phyloP scores from a whole-genome alignment of 2,113 vertebrate species.

The Thermophis baileyi region DNA sequence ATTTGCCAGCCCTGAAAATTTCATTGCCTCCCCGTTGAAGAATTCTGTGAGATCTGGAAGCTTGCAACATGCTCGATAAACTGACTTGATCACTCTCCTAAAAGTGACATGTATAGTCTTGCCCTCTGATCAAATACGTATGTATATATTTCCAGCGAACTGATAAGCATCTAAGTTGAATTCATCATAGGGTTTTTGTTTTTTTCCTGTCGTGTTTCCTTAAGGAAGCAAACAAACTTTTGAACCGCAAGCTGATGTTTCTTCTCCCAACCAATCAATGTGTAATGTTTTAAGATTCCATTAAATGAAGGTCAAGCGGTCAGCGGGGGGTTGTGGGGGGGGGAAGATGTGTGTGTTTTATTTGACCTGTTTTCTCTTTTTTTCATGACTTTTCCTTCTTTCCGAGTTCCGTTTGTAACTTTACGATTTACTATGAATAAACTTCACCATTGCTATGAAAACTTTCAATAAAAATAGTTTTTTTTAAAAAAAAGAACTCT shows the following conservation, averaged over 20 bases:
- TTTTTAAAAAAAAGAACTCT: not conserved
- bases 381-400: not conserved
- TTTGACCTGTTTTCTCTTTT: not conserved
- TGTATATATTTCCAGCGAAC: not conserved
- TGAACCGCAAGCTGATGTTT: not conserved
- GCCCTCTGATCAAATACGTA: not conserved
- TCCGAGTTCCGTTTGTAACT: not conserved
- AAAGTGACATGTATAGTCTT: not conserved
- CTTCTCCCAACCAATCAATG: not conserved
- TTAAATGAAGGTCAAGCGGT: not conserved
- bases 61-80: not conserved
- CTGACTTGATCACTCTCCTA: not conserved
- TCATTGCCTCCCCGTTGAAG: not conserved
- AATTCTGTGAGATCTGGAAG: not conserved
- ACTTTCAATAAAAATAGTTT: not conserved
- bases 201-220: not conserved
- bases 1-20: not conserved
- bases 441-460: not conserved
- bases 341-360: not conserved
- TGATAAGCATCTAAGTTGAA: not conserved
- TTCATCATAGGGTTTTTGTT: not conserved
- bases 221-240: not conserved
- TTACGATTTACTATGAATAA: not conserved
- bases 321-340: not conserved
- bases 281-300: conserved; percentile 7